These are phyloP conservation scores for Sus cebifrons DNA, from an alignment of 2,797 vertebrate genomes.

Conservation along the genomic window DNA sequence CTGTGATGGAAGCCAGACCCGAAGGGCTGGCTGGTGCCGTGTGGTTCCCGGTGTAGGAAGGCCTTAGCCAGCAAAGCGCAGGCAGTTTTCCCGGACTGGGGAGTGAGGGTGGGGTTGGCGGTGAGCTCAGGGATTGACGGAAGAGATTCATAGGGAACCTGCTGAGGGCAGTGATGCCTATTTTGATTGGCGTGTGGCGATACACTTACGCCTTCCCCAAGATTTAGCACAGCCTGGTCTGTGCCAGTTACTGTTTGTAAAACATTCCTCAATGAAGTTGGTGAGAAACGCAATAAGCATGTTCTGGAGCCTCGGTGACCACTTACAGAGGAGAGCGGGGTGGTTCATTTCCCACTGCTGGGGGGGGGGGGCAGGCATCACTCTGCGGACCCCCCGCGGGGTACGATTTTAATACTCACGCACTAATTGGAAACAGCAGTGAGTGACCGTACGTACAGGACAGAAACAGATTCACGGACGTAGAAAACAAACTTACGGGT, in stretches of 20 bases:
- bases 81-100: fast-evolving
- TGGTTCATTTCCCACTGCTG: not conserved
- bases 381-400: not conserved
- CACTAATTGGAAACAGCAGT: not conserved
- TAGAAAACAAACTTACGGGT: not conserved
- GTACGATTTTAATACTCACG: not conserved
- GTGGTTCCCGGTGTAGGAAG: not conserved
- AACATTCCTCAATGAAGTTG: not conserved
- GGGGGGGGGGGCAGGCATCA: not conserved
- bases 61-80: not conserved
- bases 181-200: not conserved
- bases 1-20: too few relatives aligned
- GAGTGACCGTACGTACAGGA: not conserved
- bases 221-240: not conserved
- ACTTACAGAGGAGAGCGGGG: not conserved
- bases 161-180: not conserved
- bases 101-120: fast-evolving
- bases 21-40: fast-evolving
- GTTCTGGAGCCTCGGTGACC: not conserved
- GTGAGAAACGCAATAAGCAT: not conserved
- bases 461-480: not conserved
- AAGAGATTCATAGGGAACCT: not conserved
- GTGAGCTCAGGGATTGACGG: not conserved
- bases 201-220: not conserved
- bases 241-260: not conserved